Base-by-base conservation (phyloP, 2,113 vertebrate species). In the Leucosticte australis region DNA sequence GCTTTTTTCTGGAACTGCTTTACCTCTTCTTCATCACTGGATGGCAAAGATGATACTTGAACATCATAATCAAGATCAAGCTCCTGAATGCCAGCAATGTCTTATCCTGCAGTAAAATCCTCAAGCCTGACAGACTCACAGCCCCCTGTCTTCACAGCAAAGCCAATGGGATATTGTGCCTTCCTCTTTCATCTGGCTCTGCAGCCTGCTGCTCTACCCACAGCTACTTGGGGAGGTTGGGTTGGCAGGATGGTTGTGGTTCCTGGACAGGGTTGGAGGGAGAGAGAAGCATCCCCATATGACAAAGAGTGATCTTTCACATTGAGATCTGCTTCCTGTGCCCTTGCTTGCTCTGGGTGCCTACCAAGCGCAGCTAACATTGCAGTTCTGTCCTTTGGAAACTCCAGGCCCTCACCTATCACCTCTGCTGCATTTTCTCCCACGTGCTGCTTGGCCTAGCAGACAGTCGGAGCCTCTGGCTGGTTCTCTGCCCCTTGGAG, bases 141-240 rank as follows among this genome's bases (percentile, higher is more conserved):
- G 19, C 7, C 13, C 33, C 13, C 12, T 41, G 4, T 60, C 8
- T 69, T 42, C 15, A 24, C 23, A 22, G 16, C 26, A 63, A 35
- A 46, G 30, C 12, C 21, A 10, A 16, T 31, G 56, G 23, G 62
- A 46, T n/a, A 15, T 14, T 55, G 23, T 44, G 7, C 12, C 9
- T 81, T 60, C 15, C 37, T 60, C 10, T 18, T 87, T 44, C 2
- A 0, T 27, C 11, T 52, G n/a, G 5, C 27, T 57, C 52, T 68
- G 41, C 41, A 73, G 30, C 12, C 41, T 85, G 16, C 28, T 77
- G 44, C 15, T 39, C 7, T 89, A 13, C 15, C 35, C 24, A 8
- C 0, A 3, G 42, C 19, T 49, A 1, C 30, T 6, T 13, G 15
- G 19, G 23, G 15, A n/a, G 53, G 9, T 3, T 50, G 53, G 9